A percentile compares a stretch with the other conserved stretches of the same genome.
phyloP scores from a whole-genome alignment of 2,888 invertebrate species.

The Diadegma fenestrale region DNA sequence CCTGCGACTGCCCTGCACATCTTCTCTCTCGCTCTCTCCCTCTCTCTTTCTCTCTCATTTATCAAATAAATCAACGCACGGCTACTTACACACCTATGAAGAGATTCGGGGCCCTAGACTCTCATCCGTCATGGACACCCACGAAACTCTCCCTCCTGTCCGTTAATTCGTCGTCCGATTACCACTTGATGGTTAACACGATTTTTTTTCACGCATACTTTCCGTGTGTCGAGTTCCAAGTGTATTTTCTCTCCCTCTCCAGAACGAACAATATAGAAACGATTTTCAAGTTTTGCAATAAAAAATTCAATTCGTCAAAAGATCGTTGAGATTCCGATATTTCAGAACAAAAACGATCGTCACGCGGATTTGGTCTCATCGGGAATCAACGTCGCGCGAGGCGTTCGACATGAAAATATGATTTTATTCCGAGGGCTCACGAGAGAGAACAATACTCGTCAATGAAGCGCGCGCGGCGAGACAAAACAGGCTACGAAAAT shows the following conservation, averaged over 20 bases:
- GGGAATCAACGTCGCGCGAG: background rate
- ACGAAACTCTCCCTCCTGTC: conserved; percentile 16
- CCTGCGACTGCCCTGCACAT: conserved; percentile 72
- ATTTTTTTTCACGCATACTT: background rate
- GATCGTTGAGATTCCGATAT: background rate
- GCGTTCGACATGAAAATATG: background rate
- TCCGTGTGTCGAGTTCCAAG: background rate
- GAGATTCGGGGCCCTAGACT: conserved; percentile 74
- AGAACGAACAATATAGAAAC: background rate
- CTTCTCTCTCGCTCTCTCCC: background rate
- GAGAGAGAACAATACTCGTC: background rate
- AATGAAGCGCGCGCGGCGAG: background rate
- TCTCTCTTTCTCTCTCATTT: conserved; percentile 78
- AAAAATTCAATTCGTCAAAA: background rate
- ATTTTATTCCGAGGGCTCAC: background rate
- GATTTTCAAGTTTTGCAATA: background rate
- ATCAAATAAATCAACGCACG: conserved; percentile 84
- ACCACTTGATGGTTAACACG: conserved; percentile 19
- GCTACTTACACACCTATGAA: conserved; percentile 82
- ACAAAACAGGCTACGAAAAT: background rate
- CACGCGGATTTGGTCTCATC: background rate
- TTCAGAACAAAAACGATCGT: background rate
- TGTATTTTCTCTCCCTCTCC: background rate
- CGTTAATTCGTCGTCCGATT: conserved; percentile 22
- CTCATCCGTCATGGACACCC: conserved; percentile 30